A percentile compares a stretch with the other conserved stretches of the same genome.
Conservation (phyloP, 2,113 vertebrate genomes). For the Genyomyrus donnyi region DNA sequence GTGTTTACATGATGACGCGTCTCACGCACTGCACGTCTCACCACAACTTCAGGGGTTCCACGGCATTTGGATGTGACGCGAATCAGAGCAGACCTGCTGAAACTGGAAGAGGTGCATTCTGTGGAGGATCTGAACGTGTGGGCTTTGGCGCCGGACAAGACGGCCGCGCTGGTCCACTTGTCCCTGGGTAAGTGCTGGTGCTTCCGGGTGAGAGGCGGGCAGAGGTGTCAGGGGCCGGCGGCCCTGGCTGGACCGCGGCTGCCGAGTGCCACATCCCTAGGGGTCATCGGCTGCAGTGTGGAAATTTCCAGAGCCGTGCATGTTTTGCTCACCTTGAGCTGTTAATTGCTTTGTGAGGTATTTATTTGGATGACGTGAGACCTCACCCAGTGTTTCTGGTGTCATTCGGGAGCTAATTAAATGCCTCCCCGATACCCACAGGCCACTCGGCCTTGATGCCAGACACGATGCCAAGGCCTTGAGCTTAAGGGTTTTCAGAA, state of each 20-base stretch:
- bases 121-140: conserved; percentile 91
- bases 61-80: conserved; percentile 75
- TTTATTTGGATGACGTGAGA: neutral
- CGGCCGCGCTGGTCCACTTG: conserved; percentile 80
- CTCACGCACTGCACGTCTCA: neutral
- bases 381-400: neutral
- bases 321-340: neutral
- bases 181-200: conserved; percentile 72
- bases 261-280: neutral
- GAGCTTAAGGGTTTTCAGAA: neutral
- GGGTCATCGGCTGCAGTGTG: neutral
- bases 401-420: neutral
- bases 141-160: conserved; percentile 87
- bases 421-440: neutral
- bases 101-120: conserved; percentile 84
- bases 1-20: neutral
- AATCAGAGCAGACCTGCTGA: conserved; percentile 83
- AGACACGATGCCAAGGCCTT: neutral
- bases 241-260: neutral
- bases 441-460: neutral
- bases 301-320: neutral
- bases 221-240: neutral
- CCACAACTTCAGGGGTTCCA: conserved; percentile 70
- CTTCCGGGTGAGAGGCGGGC: neutral
- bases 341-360: neutral